Percentiles rank a stretch among this genome's conserved stretches.
Evolutionary conservation across 2,888 invertebrate species (phyloP).

Genomic region (Machimus rusticus): DNA sequence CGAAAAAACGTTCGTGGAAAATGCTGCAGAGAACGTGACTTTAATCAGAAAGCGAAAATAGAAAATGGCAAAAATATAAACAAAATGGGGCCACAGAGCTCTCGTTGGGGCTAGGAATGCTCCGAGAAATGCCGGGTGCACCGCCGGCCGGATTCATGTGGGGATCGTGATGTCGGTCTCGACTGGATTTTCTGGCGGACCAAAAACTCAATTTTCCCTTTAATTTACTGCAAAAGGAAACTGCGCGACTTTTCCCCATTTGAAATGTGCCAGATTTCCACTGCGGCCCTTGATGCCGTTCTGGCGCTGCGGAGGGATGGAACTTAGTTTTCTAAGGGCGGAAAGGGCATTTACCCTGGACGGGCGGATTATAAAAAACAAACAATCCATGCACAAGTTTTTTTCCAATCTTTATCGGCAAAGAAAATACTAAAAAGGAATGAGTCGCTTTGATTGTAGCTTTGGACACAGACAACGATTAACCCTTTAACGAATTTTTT

Average conservation of each 20-base stretch:
- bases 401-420: too few relatives aligned
- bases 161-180: conserved; percentile 6
- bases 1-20: conserved; percentile 18
- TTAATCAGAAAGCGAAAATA: conserved; percentile 32
- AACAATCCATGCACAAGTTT: too few relatives aligned
- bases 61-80: conserved; percentile 23
- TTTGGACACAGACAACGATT: too few relatives aligned
- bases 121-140: not conserved
- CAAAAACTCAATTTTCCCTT: conserved; percentile 2
- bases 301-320: not conserved
- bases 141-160: not conserved
- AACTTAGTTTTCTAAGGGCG: not conserved
- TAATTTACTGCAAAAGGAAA: conserved; percentile 22
- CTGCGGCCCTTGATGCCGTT: not conserved
- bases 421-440: too few relatives aligned
- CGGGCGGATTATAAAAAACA: too few relatives aligned
- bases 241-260: not conserved
- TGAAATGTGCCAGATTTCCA: not conserved
- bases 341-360: not conserved
- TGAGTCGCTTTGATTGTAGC: too few relatives aligned
- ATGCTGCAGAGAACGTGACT: conserved; percentile 25
- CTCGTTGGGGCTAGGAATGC: not conserved
- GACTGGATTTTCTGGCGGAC: not conserved
- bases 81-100: conserved; percentile 21
- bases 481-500: too few relatives aligned